Base-by-base conservation (phyloP, 2,888 invertebrate genomes). In the Phlogophora meticulosa region DNA sequence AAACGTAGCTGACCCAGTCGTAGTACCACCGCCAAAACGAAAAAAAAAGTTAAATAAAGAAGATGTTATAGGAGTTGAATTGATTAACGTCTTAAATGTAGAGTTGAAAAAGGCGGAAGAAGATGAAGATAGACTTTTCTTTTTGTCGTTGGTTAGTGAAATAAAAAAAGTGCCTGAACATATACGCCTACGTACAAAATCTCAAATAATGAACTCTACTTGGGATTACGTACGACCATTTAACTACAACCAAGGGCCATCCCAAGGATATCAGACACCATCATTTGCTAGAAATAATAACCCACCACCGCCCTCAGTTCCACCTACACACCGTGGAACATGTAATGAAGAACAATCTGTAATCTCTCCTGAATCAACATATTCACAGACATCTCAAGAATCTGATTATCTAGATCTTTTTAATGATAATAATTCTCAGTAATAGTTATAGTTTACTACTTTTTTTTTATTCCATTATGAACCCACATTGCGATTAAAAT, bases 101-200 rank as follows among this genome's bases (percentile, higher is more conserved):
- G 70, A 63, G 66, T 69, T 62, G 28, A 69, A 69, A 66, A 61
- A 65, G 45, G 49, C 42, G 7, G 49, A 59, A 51, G 49, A 51
- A 51, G 58, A 59, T 55, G 36, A 60, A 55, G 40, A 43, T 43
- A 48, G 53, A 15, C 48, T 60, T 63, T 74, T 76, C 66, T 69
- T 76, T 62, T 66, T 72, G 68, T 69, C 65, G 57, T 76, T 69
- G 71, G 65, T 68, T 63, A 72, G 66, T 66, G 65, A 66, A 69
- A 69, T 72, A 62, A 65, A 72, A 65, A 76, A 69, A 61, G 60
- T 72, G 55, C 65, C 71, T 63, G 71, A 76, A 58, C 61, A 73
- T 73, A 62, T 73, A 67, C 72, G 72, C 66, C 62, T 73, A 73
- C 73, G 65, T 65, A 73, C 70, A 70, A 74, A 74, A 70, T 13